Conservation (phyloP, 2,888 invertebrate species). For the Clanis bilineata region DNA sequence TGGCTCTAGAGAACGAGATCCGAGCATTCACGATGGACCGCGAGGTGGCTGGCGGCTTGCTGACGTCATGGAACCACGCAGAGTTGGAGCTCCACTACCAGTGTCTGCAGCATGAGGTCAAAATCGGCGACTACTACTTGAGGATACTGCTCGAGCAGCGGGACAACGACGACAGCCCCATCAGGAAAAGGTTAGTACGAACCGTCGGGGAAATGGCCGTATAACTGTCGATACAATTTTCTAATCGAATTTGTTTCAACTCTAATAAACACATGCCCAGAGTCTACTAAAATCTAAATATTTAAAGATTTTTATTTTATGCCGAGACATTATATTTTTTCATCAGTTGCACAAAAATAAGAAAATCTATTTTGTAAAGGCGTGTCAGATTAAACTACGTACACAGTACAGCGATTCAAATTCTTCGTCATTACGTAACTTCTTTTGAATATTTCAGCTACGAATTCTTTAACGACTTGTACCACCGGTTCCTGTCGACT, state of each 20-base stretch:
- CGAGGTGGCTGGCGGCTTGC: slow-evolving; percentile 91
- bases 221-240: too few species aligned
- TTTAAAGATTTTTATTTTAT: too few species aligned
- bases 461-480: slow-evolving; percentile 99
- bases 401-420: too few species aligned
- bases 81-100: slow-evolving; percentile 98
- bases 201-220: not conserved
- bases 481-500: slow-evolving; percentile 97
- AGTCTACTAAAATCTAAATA: not conserved
- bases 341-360: too few species aligned
- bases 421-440: too few species aligned
- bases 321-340: too few species aligned
- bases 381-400: too few species aligned
- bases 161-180: slow-evolving; percentile 91
- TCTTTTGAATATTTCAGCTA: slow-evolving; percentile 82
- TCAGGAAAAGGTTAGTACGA: slow-evolving; percentile 93
- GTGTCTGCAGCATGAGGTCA: slow-evolving; percentile 97
- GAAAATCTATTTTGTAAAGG: too few species aligned
- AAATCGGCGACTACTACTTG: slow-evolving; percentile 99
- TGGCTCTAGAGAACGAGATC: slow-evolving; percentile 95
- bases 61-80: slow-evolving; percentile 98
- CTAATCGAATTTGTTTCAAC: too few species aligned
- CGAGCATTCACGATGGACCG: slow-evolving; percentile 94
- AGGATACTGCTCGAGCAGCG: slow-evolving; percentile 96
- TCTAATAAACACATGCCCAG: too few species aligned